These are phyloP conservation scores for Sebastes diploproa DNA, from an alignment of 2,797 vertebrate species.

Conservation along the genomic window DNA sequence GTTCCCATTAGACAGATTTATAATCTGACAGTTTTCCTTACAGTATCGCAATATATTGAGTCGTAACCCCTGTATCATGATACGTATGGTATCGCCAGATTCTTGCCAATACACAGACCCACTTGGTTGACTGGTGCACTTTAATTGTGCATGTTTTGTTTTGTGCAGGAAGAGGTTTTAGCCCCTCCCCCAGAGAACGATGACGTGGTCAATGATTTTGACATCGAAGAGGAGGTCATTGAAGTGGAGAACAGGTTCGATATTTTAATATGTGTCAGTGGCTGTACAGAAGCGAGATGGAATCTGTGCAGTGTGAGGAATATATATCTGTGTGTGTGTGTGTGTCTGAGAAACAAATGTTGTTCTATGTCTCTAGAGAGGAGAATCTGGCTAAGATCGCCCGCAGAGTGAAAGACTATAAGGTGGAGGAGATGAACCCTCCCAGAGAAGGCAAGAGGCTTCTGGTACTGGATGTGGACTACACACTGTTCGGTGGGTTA, in stretches of 20 bases:
- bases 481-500: conserved; percentile 95
- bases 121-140: background rate
- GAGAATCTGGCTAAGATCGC: conserved; percentile 98
- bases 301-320: background rate
- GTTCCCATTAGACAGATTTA: background rate
- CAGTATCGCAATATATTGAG: too few species aligned
- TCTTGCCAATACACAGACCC: too few species aligned
- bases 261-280: background rate
- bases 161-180: conserved; percentile 94
- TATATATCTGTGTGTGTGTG: background rate
- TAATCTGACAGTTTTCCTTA: too few species aligned
- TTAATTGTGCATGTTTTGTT: conserved; percentile 38
- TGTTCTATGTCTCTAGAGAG: conserved; percentile 84
- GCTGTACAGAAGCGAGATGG: background rate
- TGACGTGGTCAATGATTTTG: conserved; percentile 98
- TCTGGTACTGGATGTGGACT: conserved; percentile 96
- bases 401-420: conserved; percentile 96
- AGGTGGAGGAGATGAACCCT: conserved; percentile 94
- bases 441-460: conserved; percentile 96
- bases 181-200: conserved; percentile 97
- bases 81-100: too few species aligned
- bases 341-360: conserved; percentile 8
- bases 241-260: conserved; percentile 96
- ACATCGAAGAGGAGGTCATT: conserved; percentile 98
- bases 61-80: too few species aligned